Conservation (phyloP, 2,888 invertebrate species). For the Cabera pusaria region DNA sequence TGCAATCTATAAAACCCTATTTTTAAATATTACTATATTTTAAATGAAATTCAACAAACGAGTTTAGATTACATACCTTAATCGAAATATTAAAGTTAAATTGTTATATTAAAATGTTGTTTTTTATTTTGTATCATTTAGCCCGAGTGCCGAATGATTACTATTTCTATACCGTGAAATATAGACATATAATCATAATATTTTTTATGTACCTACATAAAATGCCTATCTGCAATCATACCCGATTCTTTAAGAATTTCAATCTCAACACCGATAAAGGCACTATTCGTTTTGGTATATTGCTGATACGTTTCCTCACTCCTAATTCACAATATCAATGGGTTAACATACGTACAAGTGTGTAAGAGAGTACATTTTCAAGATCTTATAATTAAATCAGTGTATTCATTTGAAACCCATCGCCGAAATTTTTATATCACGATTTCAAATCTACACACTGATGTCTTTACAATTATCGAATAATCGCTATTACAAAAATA, state of each 20-base stretch:
- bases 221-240: constrained; percentile 55
- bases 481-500: constrained; percentile 81
- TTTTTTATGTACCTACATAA: constrained; percentile 40
- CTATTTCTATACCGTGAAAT: constrained; percentile 82
- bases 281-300: constrained; percentile 82
- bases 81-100: constrained; percentile 45
- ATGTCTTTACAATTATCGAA: constrained; percentile 66
- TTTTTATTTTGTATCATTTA: constrained; percentile 66
- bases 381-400: constrained; percentile 55
- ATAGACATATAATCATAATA: constrained; percentile 80
- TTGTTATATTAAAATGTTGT: constrained; percentile 52
- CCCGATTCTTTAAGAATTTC: constrained; percentile 55
- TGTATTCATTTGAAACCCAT: constrained; percentile 43
- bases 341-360: constrained; percentile 64
- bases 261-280: constrained; percentile 70
- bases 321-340: constrained; percentile 76
- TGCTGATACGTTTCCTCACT: constrained; percentile 82
- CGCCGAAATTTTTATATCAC: constrained; percentile 26
- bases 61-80: constrained; percentile 49
- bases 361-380: constrained; percentile 69
- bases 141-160: constrained; percentile 79
- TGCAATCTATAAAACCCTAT: constrained; percentile 78
- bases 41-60: constrained; percentile 75
- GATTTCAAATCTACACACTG: constrained; percentile 47
- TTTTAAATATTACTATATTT: constrained; percentile 67